Base-by-base conservation (phyloP, 2,888 invertebrate genomes). In the Chalcis sispes region DNA sequence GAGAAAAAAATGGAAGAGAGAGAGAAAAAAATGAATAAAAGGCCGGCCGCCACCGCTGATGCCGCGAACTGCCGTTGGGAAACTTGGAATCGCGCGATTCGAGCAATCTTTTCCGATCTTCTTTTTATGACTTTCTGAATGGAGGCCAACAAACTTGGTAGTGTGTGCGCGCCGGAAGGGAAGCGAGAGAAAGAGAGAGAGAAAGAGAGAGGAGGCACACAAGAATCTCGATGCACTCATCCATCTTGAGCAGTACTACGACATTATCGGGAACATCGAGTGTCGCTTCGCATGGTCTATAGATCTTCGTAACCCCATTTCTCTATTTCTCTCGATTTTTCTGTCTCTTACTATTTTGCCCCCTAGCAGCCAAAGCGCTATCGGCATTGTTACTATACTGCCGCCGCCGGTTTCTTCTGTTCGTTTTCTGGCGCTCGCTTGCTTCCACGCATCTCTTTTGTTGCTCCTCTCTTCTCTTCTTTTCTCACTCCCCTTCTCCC, bases 231-330 rank as follows among this genome's bases (percentile, higher is more conserved):
- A 77, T 69, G 74, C 71, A 56, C 66, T 70, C 77, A 77, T 77
- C 77, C 74, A 77, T 74, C 77, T 77, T 74, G 74, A 73, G 73
- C 65, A 64, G 42, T 10, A 32, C 64, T 70, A 62, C 77, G 77
- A 74, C 77, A 77, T 77, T 77, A 77, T 77, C 77, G 72, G 66
- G 56, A 62, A 67, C 72, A 75, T 77, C 77, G 75, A 77, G 75
- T 72, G 75, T 72, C 75, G 75, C 77, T 74, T 77, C 66, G 64
- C 54, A 29, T 50, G 58, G 42, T 73, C 77, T 71, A 66, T 77
- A 74, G 70, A 74, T 77, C 77, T 77, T 77, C 74, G 71, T 77
- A 73, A 73, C 77, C 64, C 69, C 73, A 46, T 73, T 77, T 59
- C 58, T 65, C 69, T 66, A 29, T 46, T 27, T 64, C 70, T 58